Evolutionary conservation across 1,140 invertebrate genomes (phyloP), one percentile per base, ranked within the genome.

Genomic region (Drosophila baimaii): DNA sequence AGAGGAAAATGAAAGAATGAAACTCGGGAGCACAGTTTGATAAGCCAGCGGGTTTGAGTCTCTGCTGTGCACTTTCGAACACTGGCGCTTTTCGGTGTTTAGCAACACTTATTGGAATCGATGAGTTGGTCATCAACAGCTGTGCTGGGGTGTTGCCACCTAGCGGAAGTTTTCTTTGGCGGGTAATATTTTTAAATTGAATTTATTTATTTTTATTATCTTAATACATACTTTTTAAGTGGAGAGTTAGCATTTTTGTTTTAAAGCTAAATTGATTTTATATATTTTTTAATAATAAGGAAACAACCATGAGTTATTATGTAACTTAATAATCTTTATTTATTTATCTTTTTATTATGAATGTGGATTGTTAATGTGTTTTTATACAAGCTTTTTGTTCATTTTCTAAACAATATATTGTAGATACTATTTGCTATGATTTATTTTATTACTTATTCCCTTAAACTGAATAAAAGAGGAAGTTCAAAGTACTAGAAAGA

Each of bases 71-170:
- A 10, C 10, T 59, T 1, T 12, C 17, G 9, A 59, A n/a, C 13
- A n/a, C 25, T n/a, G 5, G 25, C 1, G 3, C 2, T 4, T 19
- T 21, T 7, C 25, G 9, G 25, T 49, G 25, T 29, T 51, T 19
- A 59, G 17, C 41, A 59, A 49, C 23, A 21, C 15, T n/a, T 3
- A 9, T 21, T 2, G 9, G 4, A 51, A 59, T 59, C 43, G 41
- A 59, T 59, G 21, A 31, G 10, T 31, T 15, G 3, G 13, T 35
- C 5, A 37, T 35, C 13, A 27, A 10, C 56, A 59, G 56, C 56
- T 58, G 56, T 13, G 13, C 9, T 5, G 17, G 13, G 4, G 56
- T 10, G 56, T 15, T 59, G 56, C 56, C 56, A 59, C 56, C 44
- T 31, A 9, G 41, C 7, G 9, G 4, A 7, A 12, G 15, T 23